A percentile compares a stretch with the other conserved stretches of the same genome.
phyloP scores from a whole-genome alignment of 2,888 invertebrate genomes.

The Drosophila cognata region DNA sequence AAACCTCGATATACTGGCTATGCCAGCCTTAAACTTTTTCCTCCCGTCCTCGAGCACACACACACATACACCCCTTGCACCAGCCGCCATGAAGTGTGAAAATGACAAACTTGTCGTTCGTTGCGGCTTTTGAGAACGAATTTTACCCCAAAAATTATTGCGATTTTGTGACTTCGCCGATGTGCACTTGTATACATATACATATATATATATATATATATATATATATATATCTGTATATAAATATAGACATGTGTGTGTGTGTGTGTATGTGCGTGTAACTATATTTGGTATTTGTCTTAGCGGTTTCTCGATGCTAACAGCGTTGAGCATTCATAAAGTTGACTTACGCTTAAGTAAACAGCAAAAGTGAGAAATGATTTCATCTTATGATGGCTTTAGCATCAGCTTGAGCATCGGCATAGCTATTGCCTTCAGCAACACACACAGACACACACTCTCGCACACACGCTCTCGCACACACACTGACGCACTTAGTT shows the following conservation, averaged over 20 bases:
- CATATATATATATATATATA: not conserved
- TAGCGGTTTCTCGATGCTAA: conserved; percentile 48
- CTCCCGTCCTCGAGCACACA: not conserved
- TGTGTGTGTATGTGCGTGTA: conserved; percentile 30
- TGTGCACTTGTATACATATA: conserved; percentile 51
- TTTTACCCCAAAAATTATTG: conserved; percentile 69
- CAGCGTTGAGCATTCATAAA: conserved; percentile 62
- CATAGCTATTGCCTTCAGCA: conserved; percentile 14
- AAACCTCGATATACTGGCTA: not conserved
- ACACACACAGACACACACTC: not conserved
- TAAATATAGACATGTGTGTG: conserved; percentile 7
- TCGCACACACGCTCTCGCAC: not conserved
- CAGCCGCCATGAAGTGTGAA: conserved; percentile 64
- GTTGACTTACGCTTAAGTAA: conserved; percentile 76
- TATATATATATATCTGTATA: not conserved
- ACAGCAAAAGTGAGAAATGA: conserved; percentile 76
- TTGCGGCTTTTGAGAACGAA: conserved; percentile 67
- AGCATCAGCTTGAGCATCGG: conserved; percentile 12
- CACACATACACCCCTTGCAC: not conserved
- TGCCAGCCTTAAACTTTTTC: conserved; percentile 23
- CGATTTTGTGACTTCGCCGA: conserved; percentile 72
- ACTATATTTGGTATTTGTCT: conserved; percentile 55
- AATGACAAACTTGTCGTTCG: conserved; percentile 74
- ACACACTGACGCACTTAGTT: not conserved
- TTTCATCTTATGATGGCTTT: conserved; percentile 71